phyloP scores from a whole-genome alignment of 2,888 invertebrate species.

The Spisula solida region DNA sequence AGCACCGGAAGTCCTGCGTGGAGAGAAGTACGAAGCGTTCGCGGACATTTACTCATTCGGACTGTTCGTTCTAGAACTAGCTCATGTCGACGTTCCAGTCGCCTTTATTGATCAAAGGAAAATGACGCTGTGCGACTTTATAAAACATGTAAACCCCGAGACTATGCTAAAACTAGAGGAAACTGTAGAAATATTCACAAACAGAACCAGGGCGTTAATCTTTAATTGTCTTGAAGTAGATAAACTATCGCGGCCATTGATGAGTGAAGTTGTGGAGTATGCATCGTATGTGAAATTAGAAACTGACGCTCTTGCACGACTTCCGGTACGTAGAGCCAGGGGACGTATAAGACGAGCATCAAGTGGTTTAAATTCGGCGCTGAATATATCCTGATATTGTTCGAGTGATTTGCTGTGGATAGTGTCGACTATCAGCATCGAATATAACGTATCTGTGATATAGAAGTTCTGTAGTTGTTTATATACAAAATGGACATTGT shows the following conservation, averaged over 20 bases:
- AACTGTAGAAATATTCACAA: constrained; percentile 49
- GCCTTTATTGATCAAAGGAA: constrained; percentile 69
- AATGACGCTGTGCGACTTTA: constrained; percentile 74
- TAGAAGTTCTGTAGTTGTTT: no score
- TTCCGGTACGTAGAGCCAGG: constrained; percentile 52
- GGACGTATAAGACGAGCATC: constrained; percentile 47
- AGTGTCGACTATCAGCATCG: no score
- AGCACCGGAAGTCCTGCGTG: constrained; percentile 82
- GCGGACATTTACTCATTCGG: constrained; percentile 82
- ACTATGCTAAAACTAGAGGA: constrained; percentile 73
- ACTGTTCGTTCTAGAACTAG: constrained; percentile 68
- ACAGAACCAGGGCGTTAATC: constrained; percentile 61
- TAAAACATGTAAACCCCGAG: constrained; percentile 69
- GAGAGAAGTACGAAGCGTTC: constrained; percentile 76
- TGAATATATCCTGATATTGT: neutral
- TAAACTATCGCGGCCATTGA: constrained; percentile 54
- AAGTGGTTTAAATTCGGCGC: neutral
- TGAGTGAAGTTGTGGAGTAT: constrained; percentile 64
- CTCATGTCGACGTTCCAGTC: constrained; percentile 32
- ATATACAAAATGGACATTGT: no score
- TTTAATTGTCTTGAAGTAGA: constrained; percentile 56
- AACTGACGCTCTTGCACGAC: constrained; percentile 50
- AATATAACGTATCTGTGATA: no score
- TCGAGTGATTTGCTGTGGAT: no score
- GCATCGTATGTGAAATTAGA: constrained; percentile 54